Evolutionary conservation across 2,113 vertebrate species (phyloP).

Genomic region (Donacobius atricapilla): DNA sequence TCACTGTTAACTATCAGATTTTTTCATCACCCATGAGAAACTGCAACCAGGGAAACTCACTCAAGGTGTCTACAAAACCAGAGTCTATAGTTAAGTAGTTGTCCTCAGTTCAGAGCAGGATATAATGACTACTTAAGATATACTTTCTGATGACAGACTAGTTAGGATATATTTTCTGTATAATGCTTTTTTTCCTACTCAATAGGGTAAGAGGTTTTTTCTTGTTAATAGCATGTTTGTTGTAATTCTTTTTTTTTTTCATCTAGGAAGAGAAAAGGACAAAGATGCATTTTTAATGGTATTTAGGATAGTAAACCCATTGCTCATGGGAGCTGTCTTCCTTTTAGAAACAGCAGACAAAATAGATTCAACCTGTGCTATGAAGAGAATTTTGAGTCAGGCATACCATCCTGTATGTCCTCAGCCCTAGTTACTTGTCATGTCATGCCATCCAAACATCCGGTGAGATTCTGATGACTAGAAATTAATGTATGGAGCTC

Average conservation of each 20-base stretch:
- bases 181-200: not conserved
- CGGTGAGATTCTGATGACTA: not conserved
- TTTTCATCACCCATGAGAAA: not conserved
- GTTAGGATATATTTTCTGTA: not conserved
- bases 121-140: not conserved
- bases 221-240: not conserved
- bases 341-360: not conserved
- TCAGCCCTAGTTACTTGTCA: not conserved
- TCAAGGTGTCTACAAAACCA: not conserved
- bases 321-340: not conserved
- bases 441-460: not conserved
- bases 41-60: not conserved
- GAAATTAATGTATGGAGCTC: not conserved
- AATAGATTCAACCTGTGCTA: not conserved
- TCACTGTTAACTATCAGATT: not conserved
- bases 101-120: not conserved
- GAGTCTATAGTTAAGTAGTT: not conserved
- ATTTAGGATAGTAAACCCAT: not conserved
- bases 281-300: not conserved
- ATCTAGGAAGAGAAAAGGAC: not conserved
- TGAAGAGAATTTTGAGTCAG: not conserved
- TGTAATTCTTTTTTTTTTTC: not conserved
- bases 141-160: not conserved
- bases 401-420: not conserved
- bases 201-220: accelerated